Percentiles rank a stretch among this genome's conserved stretches.
Conservation (phyloP, 2,888 invertebrate species). For the Tipula helvola region DNA sequence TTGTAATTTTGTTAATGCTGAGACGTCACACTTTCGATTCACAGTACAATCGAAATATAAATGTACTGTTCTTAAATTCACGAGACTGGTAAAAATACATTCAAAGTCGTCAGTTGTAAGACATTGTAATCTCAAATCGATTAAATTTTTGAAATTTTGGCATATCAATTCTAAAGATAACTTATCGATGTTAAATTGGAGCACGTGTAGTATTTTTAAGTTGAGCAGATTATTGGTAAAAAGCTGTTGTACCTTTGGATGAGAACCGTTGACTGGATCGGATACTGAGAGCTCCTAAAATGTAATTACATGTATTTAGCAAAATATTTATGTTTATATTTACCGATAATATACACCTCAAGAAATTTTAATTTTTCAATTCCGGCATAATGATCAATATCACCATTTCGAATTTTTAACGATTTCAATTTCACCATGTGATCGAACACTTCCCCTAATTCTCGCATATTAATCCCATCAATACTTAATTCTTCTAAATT, state of each 20-base stretch:
- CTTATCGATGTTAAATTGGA: not conserved
- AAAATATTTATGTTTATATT: not conserved
- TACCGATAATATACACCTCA: not conserved
- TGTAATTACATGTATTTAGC: not conserved
- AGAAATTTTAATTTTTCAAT: not conserved
- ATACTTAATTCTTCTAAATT: not conserved
- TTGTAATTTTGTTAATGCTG: not conserved
- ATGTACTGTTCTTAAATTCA: not conserved
- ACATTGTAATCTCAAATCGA: not conserved
- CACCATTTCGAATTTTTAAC: not conserved
- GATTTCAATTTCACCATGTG: not conserved
- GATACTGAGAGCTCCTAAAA: not conserved
- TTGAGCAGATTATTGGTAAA: not conserved
- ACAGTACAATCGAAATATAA: not conserved
- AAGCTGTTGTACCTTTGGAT: not conserved
- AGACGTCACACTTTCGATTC: not conserved
- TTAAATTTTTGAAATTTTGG: not conserved
- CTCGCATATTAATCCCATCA: not conserved
- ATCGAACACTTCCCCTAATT: not conserved
- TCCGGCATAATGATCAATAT: not conserved
- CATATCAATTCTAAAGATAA: not conserved
- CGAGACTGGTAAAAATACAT: not conserved
- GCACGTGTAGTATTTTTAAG: not conserved
- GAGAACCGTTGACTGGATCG: not conserved
- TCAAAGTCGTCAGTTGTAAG: not conserved